Base-by-base conservation (phyloP, 1,140 invertebrate species). In the Luehdorfia chinensis region DNA sequence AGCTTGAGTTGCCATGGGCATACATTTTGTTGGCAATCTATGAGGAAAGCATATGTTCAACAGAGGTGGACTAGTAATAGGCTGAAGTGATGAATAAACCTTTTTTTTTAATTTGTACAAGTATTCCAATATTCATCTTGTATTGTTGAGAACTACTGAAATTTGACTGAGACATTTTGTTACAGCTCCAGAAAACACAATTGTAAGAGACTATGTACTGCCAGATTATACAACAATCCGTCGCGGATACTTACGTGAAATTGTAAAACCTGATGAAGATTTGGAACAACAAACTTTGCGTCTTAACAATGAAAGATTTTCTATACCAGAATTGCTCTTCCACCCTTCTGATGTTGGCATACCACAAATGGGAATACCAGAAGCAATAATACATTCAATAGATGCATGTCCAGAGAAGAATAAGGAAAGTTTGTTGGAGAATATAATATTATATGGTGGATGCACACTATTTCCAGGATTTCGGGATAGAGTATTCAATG, bases 271-370 rank as follows among this genome's bases (percentile, higher is more conserved):
- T 1, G 84, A 87, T 11, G 91, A 92, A 31, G 87, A 91, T 5
- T 87, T 91, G 23, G 92, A 93, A 65, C 91, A 92, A 55, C 94
- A 98, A 89, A 92, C 93, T 33, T 89, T 98, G 16, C 80, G 94
- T 23, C 87, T 99, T 63, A 97, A 96, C 72, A 98, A 98, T 74
- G 96, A 97, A 79, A 84, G 96, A 37, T 98, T 99, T 83, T 88
- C 93, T 0, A 93, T 99, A 31, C 97, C 98, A 0, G 98, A 99
- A 88, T 87, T 99, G 11, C 85, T 99, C 4, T 99, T 99, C 78
- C 91, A 95, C 76, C 98, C 98, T 0, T 96, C 94, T 30, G 97
- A 99, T 88, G 93, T 99, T 43, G 97, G 97, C 1, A 95, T 99
- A 36, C 89, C 92, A 32, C 94, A 98, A 86, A 97, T 97, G 92